These are phyloP conservation scores for Siniperca chuatsi DNA, from an alignment of 2,113 vertebrate genomes.

Conservation along the genomic window DNA sequence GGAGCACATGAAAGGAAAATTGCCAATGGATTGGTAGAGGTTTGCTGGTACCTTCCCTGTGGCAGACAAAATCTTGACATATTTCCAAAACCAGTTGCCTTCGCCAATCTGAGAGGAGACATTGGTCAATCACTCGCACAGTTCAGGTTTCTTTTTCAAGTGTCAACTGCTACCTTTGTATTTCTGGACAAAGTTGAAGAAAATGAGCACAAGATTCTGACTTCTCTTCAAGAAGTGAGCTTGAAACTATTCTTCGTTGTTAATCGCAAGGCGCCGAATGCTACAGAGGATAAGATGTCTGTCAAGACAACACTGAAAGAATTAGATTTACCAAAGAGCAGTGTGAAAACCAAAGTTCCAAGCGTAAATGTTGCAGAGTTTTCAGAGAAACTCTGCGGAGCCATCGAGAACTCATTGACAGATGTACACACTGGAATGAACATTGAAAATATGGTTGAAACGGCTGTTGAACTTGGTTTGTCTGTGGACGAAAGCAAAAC, in stretches of 20 bases:
- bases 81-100: slow-evolving; percentile 69
- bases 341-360: not conserved
- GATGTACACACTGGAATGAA: fast-evolving
- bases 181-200: slow-evolving; percentile 78
- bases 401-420: slow-evolving; percentile 21
- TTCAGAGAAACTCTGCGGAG: slow-evolving; percentile 16
- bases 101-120: slow-evolving; percentile 81
- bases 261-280: not conserved
- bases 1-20: slow-evolving; percentile 62
- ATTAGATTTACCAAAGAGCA: slow-evolving; percentile 43
- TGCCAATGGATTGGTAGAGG: slow-evolving; percentile 81
- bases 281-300: not conserved
- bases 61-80: slow-evolving; percentile 44
- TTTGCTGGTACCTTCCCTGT: slow-evolving; percentile 81
- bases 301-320: not conserved
- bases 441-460: slow-evolving; percentile 3
- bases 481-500: slow-evolving; percentile 58
- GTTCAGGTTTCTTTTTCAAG: slow-evolving; percentile 79
- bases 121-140: slow-evolving; percentile 64
- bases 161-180: slow-evolving; percentile 82
- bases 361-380: slow-evolving; percentile 41
- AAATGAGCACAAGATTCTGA: slow-evolving; percentile 63
- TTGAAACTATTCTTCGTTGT: slow-evolving; percentile 62
- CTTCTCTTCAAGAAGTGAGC: slow-evolving; percentile 47
- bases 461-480: slow-evolving; percentile 60